Conservation (phyloP, 1,140 invertebrate species). For the Drosophila prosaltans region DNA sequence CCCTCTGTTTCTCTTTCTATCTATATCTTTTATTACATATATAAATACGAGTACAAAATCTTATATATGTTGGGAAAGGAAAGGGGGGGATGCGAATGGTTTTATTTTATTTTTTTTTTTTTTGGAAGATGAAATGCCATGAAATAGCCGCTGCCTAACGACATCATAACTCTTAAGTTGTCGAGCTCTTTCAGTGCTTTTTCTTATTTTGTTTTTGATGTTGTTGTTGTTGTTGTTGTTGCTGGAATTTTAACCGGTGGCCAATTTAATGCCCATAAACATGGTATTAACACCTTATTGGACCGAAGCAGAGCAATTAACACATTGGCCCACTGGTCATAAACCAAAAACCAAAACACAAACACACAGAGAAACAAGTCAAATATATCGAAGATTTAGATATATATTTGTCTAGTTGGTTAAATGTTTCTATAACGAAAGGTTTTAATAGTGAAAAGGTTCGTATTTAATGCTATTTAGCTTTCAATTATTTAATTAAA, state of each 20-base stretch:
- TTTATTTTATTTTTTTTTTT: constrained; percentile 6
- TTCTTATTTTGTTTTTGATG: background rate
- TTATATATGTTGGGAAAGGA: constrained; percentile 24
- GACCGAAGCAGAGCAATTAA: constrained; percentile 64
- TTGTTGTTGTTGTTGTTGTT: constrained; percentile 15
- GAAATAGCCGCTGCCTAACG: constrained; percentile 54
- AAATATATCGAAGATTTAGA: constrained; percentile 21
- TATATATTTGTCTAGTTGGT: no score
- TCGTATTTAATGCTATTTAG: no score
- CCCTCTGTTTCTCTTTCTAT: background rate
- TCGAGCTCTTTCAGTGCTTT: constrained; percentile 19
- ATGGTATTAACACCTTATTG: constrained; percentile 76
- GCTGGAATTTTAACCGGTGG: constrained; percentile 66
- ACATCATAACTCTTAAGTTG: constrained; percentile 62
- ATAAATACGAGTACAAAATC: constrained; percentile 23
- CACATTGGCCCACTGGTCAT: constrained; percentile 67
- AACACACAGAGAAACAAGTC: constrained; percentile 3
- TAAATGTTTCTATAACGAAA: background rate
- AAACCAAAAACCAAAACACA: constrained; percentile 50
- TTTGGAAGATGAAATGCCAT: constrained; percentile 40
- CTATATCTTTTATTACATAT: constrained; percentile 35
- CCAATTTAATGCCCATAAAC: constrained; percentile 78
- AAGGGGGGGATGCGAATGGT: constrained; percentile 1
- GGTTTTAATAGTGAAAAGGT: no score
- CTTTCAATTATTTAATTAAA: no score